phyloP scores from a whole-genome alignment of 2,113 vertebrate species.

The Aplodontia rufa region DNA sequence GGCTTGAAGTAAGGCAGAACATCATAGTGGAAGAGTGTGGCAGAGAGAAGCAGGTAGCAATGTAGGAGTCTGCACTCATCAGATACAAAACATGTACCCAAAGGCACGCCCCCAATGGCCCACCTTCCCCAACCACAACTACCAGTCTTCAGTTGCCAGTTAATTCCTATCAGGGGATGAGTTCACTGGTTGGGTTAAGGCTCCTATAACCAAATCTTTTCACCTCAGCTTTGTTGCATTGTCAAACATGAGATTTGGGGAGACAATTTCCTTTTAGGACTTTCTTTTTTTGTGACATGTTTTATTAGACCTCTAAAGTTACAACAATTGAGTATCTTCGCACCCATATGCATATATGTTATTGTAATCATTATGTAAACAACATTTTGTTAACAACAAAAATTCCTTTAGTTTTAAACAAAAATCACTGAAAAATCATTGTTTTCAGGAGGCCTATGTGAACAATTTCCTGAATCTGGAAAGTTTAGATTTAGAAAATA shows the following conservation, averaged over 20 bases:
- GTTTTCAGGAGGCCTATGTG: background rate
- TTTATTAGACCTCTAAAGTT: background rate
- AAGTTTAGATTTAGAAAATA: background rate
- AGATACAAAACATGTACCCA: no score
- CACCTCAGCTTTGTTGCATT: no score
- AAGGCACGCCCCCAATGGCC: no score
- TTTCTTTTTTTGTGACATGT: background rate
- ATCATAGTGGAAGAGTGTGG: no score
- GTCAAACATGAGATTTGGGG: no score
- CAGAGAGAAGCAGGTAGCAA: no score
- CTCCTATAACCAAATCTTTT: background rate
- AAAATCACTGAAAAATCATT: background rate
- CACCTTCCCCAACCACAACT: no score
- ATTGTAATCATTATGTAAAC: background rate
- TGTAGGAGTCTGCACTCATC: no score
- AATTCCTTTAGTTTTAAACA: background rate
- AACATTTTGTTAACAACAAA: background rate
- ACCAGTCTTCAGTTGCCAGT: no score
- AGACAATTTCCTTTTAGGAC: slow-evolving; percentile 12
- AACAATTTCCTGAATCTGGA: background rate
- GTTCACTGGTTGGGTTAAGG: no score
- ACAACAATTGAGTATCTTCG: background rate
- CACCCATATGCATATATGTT: background rate
- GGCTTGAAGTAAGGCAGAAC: no score
- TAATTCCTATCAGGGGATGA: no score